Evolutionary conservation across 1,140 invertebrate genomes (phyloP), one percentile per base, ranked within the genome.

Genomic region (Drosophila oshimai): DNA sequence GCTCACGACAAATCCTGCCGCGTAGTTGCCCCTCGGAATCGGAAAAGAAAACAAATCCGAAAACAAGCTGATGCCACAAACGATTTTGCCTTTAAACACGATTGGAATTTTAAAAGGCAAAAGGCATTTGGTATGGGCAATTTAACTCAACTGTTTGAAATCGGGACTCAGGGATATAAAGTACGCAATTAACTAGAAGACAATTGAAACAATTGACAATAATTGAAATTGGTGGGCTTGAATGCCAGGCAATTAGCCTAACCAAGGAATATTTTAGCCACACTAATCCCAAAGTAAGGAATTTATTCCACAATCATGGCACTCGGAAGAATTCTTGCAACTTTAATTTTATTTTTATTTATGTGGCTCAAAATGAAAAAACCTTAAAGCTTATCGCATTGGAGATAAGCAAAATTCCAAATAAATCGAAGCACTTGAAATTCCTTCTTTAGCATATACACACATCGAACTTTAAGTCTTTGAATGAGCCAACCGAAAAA

Each of bases 41-140:
- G 17, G 33, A 29, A 15, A 36, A 20, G 3, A 33, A 57, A 26
- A 37, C 37, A 58, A 64, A 47, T 37, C 41, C 39, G n/a, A n/a
- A n/a, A n/a, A n/a, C n/a, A 37, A 13, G 54, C 37, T 22, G 37
- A 24, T 60, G 54, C 54, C 53, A 57, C 26, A 13, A 57, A 44
- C 34, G 55, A 37, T 53, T 34, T 53, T 13, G 22, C 5, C 22
- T 17, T 9, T 13, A 50, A 36, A 36, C 54, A 51, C 54, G 53
- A 58, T 51, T 37, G 54, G 41, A 29, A 37, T 61, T 28, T 42
- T 28, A 61, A 64, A 29, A 29, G 54, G 12, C 22, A 61, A 64
- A 29, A 29, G 54, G 12, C 22, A 36, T 44, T 62, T 45, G 22
- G 22, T 12, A n/a, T 15, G 26, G 51, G 12, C 29, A 58, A 58